phyloP scores from a whole-genome alignment of 2,888 invertebrate species.

The Nezara viridula region DNA sequence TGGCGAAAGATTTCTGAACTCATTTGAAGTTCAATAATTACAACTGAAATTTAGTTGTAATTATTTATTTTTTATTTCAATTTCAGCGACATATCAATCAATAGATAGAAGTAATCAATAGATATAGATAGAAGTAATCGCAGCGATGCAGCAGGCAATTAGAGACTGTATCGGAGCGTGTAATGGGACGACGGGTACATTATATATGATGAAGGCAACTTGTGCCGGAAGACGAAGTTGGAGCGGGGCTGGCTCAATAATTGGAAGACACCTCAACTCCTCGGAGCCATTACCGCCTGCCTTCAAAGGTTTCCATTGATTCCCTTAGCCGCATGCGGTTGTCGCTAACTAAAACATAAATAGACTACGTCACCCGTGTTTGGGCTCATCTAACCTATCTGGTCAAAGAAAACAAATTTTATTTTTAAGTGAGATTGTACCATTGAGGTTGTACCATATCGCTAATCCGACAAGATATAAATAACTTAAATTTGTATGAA shows the following conservation, averaged over 20 bases:
- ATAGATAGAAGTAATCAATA: no score
- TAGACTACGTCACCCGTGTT: not conserved
- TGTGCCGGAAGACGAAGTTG: not conserved
- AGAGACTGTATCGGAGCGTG: not conserved
- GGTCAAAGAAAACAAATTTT: no score
- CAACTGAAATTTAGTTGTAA: no score
- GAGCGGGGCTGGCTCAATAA: not conserved
- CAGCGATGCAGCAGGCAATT: not conserved
- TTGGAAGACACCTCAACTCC: slow-evolving; percentile 13
- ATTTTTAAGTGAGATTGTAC: no score
- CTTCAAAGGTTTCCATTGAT: not conserved
- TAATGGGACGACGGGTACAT: not conserved
- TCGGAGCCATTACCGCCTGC: not conserved
- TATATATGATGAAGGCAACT: not conserved
- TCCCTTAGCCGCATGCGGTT: not conserved
- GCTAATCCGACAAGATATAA: no score
- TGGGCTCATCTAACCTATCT: not conserved
- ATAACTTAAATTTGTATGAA: no score
- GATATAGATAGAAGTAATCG: no score
- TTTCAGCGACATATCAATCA: no score
- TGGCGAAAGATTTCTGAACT: no score
- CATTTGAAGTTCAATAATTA: no score
- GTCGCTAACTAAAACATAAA: not conserved
- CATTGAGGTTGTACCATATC: no score
- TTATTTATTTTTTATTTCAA: no score